Base-by-base conservation (phyloP, 2,888 invertebrate genomes). In the Brachyptera risi region DNA sequence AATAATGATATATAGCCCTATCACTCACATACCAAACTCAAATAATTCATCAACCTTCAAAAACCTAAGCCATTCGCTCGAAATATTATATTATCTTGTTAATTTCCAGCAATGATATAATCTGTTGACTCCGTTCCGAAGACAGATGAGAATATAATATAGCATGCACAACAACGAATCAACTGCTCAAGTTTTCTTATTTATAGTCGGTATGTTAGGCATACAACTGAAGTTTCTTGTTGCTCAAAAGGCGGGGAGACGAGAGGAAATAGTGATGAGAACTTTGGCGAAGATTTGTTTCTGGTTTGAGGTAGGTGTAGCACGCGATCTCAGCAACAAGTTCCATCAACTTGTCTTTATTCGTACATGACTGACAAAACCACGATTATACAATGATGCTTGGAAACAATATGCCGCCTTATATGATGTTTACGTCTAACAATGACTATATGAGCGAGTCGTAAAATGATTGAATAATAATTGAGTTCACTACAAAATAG, bases 261-360 rank as follows among this genome's bases (percentile, higher is more conserved):
- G 11, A 47, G 21, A 24, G n/a, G 23, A 24, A 21, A 47, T 47
- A 47, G 47, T 9, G 24, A 3, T 17, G 23, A n/a, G n/a, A 47
- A 47, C 23, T 47, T 47, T 42, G 42, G 3, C 24, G 23, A 47
- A 31, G 31, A 31, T 31, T 31, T 11, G 5, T 11, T 11, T 11
- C 31, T 31, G 47, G 23, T 21, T 47, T 23, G 47, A 47, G 47
- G 47, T 24, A n/a, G 47, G 21, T 47, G 24, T 13, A 11, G 3
- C 47, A 47, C 47, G 47, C 47, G 47, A 47, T 23, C 24, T 7
- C 24, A 47, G 47, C 47, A 47, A 47, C 47, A 47, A 47, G 47
- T 47, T 47, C 47, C 47, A 47, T 24, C 47, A 19, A 47, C 47
- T 47, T 47, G 47, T 24, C 47, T 17, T 24, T 47, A 47, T 47